phyloP scores from a whole-genome alignment of 1,140 invertebrate species.

The Trissolcus basalis region DNA sequence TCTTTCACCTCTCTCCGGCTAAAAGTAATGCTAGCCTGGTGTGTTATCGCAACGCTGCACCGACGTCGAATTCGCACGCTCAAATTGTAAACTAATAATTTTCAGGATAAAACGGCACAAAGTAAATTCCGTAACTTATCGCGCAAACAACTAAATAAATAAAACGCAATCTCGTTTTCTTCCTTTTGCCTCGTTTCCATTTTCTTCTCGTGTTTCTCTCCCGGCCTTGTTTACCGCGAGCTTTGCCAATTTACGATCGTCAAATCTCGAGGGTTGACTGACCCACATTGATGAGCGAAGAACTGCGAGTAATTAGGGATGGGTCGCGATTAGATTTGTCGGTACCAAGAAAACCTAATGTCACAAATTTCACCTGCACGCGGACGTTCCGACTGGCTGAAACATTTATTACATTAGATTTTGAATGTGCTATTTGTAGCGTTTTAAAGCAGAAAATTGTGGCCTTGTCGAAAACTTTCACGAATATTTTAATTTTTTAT shows the following conservation, averaged over 20 bases:
- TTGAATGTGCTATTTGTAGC: too few relatives aligned
- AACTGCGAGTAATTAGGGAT: slow-evolving; percentile 9
- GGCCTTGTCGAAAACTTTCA: too few relatives aligned
- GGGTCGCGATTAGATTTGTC: slow-evolving; percentile 1
- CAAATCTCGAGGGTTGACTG: slow-evolving; percentile 1
- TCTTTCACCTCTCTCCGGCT: slow-evolving; percentile 14
- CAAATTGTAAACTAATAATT: slow-evolving; percentile 36
- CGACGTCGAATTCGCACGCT: slow-evolving; percentile 18
- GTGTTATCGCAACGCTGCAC: slow-evolving; percentile 15
- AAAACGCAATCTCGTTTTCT: slow-evolving; percentile 25
- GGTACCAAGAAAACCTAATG: slow-evolving; percentile 15
- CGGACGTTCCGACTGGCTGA: too few relatives aligned
- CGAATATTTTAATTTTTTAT: too few relatives aligned
- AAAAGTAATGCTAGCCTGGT: slow-evolving; percentile 15
- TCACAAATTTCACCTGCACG: slow-evolving; percentile 27
- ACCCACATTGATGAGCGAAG: neutral
- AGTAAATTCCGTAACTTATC: slow-evolving; percentile 23
- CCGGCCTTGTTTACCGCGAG: too few relatives aligned
- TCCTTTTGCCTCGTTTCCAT: neutral
- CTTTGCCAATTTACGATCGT: neutral
- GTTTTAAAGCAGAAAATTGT: too few relatives aligned
- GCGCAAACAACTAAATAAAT: slow-evolving; percentile 21
- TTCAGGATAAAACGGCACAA: slow-evolving; percentile 17
- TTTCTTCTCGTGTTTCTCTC: neutral
- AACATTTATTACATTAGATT: too few relatives aligned